Conservation (phyloP, 2,797 vertebrate genomes). For the Ctenochaetus hawaiiensis region DNA sequence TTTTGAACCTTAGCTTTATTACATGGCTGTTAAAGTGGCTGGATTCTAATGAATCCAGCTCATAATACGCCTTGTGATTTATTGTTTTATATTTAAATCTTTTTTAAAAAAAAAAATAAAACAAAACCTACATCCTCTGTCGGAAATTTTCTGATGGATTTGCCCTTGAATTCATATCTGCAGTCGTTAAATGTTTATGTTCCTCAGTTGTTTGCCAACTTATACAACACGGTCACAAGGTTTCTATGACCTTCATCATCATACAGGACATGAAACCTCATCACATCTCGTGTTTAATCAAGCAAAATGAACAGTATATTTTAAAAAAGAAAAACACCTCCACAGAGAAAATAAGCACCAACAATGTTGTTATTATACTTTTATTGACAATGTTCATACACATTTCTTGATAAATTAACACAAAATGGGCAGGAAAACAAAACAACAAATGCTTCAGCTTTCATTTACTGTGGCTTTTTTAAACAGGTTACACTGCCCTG, state of each 20-base stretch:
- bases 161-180: neutral
- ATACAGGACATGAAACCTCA: slow-evolving; percentile 35
- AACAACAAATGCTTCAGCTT: slow-evolving; percentile 22
- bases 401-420: slow-evolving; percentile 60
- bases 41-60: neutral
- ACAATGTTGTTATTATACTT: slow-evolving; percentile 44
- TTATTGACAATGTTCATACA: slow-evolving; percentile 68
- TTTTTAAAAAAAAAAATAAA: too few relatives aligned
- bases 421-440: slow-evolving; percentile 40
- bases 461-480: slow-evolving; percentile 16
- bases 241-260: slow-evolving; percentile 34
- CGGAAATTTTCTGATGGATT: neutral
- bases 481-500: slow-evolving; percentile 7
- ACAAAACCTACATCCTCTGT: neutral
- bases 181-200: neutral
- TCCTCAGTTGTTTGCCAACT: neutral
- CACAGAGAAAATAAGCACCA: neutral
- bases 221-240: slow-evolving; percentile 12
- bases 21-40: too few relatives aligned
- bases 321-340: neutral
- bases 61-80: neutral
- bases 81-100: neutral
- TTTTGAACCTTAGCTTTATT: too few relatives aligned
- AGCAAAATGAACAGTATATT: slow-evolving; percentile 16
- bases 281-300: slow-evolving; percentile 39